Evolutionary conservation across 37 sponge, comb jelly and placozoan species (phyloP).

Genomic region (Halichondria panicea): DNA sequence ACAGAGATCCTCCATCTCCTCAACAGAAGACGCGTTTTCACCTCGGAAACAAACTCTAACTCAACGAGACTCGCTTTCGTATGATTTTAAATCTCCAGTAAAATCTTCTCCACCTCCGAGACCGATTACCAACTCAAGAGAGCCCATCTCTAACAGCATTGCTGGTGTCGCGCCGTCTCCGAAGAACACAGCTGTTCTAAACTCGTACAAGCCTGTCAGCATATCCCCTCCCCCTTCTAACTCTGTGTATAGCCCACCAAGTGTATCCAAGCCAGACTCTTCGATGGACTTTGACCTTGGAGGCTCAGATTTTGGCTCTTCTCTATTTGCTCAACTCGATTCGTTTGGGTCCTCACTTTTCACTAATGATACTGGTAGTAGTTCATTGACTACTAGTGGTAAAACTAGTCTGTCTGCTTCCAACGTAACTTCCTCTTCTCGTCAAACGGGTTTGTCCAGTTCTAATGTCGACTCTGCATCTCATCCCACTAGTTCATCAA

Average conservation of each 20-base stretch:
- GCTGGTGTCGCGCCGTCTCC: not conserved
- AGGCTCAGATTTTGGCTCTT: not conserved
- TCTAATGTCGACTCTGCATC: not conserved
- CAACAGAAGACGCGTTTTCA: constrained; percentile 4
- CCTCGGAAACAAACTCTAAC: too few species aligned
- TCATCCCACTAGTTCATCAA: not conserved
- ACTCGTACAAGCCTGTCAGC: constrained; percentile 8
- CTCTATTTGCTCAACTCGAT: constrained; percentile 16
- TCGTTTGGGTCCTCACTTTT: constrained; percentile 24
- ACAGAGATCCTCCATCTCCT: not conserved
- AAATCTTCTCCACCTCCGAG: not conserved
- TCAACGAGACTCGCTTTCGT: not conserved
- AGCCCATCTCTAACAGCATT: not conserved
- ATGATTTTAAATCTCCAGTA: not conserved
- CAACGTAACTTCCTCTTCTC: not conserved
- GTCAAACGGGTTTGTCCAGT: too few species aligned
- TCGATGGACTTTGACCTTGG: not conserved
- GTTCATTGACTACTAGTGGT: not conserved
- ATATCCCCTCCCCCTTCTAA: constrained; percentile 1
- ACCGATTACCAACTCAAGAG: not conserved
- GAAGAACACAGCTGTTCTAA: not conserved
- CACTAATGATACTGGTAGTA: constrained; percentile 16
- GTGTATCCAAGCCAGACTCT: not conserved
- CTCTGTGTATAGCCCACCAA: not conserved
- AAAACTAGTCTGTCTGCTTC: not conserved